These are phyloP conservation scores for Aramus guarauna DNA, from an alignment of 2,113 vertebrate species.

Conservation along the genomic window DNA sequence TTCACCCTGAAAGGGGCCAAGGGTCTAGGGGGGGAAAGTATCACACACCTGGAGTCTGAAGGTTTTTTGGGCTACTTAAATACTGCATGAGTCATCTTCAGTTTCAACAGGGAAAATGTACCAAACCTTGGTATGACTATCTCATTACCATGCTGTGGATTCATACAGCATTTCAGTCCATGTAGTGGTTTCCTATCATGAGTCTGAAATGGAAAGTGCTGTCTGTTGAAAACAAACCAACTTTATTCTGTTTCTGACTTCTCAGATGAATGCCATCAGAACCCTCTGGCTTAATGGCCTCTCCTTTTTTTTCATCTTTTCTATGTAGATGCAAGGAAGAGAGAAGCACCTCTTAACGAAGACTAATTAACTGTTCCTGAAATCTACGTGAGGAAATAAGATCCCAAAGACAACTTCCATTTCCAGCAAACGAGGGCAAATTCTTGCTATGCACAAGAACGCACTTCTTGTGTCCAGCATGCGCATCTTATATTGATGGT, in stretches of 20 bases:
- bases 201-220: not conserved
- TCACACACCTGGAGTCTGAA: not conserved
- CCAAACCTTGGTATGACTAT: not conserved
- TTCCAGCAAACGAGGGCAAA: constrained; percentile 34
- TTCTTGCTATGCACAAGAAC: not conserved
- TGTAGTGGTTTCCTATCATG: not conserved
- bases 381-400: constrained; percentile 44
- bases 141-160: not conserved
- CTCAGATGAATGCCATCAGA: not conserved
- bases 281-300: not conserved
- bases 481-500: constrained; percentile 60
- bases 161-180: not conserved
- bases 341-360: constrained; percentile 70
- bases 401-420: constrained; percentile 71
- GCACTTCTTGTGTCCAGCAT: not conserved
- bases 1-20: not conserved
- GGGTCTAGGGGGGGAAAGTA: accelerated
- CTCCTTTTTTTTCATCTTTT: not conserved
- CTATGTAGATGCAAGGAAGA: constrained; percentile 64
- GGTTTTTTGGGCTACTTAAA: not conserved
- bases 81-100: not conserved
- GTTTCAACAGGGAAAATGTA: not conserved
- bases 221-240: not conserved
- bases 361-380: constrained; percentile 58
- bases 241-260: not conserved